These are phyloP conservation scores for Chrysocyon brachyurus DNA, from an alignment of 2,797 vertebrate genomes.

Conservation along the genomic window DNA sequence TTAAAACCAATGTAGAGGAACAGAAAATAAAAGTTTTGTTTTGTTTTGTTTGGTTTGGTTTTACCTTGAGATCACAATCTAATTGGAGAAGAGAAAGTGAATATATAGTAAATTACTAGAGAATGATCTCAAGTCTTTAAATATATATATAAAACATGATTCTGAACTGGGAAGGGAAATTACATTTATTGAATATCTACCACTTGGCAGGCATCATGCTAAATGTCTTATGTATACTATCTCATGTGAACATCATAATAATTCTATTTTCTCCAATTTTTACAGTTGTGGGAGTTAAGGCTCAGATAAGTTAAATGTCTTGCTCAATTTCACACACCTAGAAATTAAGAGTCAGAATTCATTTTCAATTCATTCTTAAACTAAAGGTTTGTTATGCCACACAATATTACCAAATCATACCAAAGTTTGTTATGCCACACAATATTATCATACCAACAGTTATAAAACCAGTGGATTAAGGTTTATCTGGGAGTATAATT, in stretches of 20 bases:
- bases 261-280: background rate
- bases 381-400: background rate
- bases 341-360: background rate
- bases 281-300: background rate
- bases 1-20: background rate
- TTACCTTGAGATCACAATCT: background rate
- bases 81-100: background rate
- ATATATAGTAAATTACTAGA: background rate
- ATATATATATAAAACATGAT: background rate
- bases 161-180: background rate
- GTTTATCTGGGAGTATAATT: background rate
- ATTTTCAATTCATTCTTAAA: background rate
- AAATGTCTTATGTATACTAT: background rate
- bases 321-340: conserved; percentile 10
- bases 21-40: background rate
- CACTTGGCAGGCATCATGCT: background rate
- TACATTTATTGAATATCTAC: background rate
- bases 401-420: background rate
- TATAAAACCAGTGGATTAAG: background rate
- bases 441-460: background rate
- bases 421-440: background rate
- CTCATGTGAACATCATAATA: background rate
- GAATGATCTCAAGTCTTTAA: background rate
- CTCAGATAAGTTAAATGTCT: background rate
- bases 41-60: background rate